Base-by-base conservation (phyloP, 2,888 invertebrate genomes). In the Lasioglossum calceatum region DNA sequence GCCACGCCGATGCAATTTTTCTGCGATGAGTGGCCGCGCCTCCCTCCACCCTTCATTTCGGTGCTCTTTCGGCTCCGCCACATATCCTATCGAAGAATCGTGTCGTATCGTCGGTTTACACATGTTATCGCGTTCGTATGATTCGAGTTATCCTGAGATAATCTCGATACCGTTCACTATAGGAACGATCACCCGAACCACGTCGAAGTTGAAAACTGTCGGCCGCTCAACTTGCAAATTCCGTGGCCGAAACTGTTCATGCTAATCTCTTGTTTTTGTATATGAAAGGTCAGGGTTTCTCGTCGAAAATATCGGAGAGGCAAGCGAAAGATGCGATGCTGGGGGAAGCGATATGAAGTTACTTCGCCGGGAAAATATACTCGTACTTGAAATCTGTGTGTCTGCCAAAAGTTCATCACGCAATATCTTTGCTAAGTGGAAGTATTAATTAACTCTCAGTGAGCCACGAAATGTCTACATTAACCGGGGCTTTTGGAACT, bases 1-100 rank as follows among this genome's bases (percentile, higher is more conserved):
- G 91, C 91, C 92, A 89, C 78, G 91, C 87, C 91, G 91, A 91
- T 93, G 91, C 92, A 92, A 93, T 92, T 93, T 93, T 91, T 93
- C 89, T 90, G 85, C 88, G 86, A 89, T 83, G 88, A 79, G 82
- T 76, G 79, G 80, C 79, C 82, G 64, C 74, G 67, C 14, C 61
- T 58, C 50, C n/a, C 50, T n/a, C 19, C 16, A 12, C 47, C 71
- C 42, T 44, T n/a, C 70, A 10, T 64, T 84, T 47, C 85, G n/a
- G 44, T 72, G 23, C 42, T 42, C 19, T 64, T 50, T 32, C 50
- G 50, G 19, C 54, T 19, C 39, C 23, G 71, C 42, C 47, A 2
- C n/a, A 19, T 39, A 23, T 27, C 50, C 42, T 50, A 78, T 50
- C 58, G 7, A 75, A 36, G 10, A 16, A 16, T 75, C 47, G 4